Base-by-base conservation (phyloP, 2,113 vertebrate genomes). In the Diadophis punctatus region DNA sequence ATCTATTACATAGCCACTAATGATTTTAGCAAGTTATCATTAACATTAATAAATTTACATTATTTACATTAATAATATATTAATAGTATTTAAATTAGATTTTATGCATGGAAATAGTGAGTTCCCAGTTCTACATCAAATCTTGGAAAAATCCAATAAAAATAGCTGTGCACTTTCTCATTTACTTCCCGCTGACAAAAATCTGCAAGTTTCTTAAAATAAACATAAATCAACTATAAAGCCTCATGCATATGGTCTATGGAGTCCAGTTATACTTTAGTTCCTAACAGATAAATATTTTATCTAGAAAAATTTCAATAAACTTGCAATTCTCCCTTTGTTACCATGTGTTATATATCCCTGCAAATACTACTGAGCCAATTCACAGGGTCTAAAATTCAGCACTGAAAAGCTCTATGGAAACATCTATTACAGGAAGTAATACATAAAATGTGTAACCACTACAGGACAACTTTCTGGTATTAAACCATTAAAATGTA, bases 221-320 rank as follows among this genome's bases (percentile, higher is more conserved):
- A 97, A 96, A 96, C 34, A 58, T 60, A 63, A n/a, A 95, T 93
- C 93, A 95, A 96, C 92, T 96, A 95, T 94, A 96, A 95, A 95
- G 95, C 93, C 93, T 48, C 87, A 92, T 43, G 89, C 60, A 90
- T 48, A 86, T 91, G 96, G 93, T 93, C 86, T 95, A 86, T 56
- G 94, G 43, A 90, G 89, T 92, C 92, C 55, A 30, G 58, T 63
- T 60, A 30, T 60, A 60, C 25, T 27, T 63, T 93, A 91, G 93
- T 93, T 90, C 8, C 48, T 14, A 80, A 80, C 39, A 53, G 6
- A 25, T 46, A 23, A 58, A 43, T 20, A 43, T 91, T 30, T 14
- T 22, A 12, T 30, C 25, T 20, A 16, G 49, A 30, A 56, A 91
- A 23, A 94, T 92, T 93, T 84, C 91, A 23, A 92, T 3, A 52